Evolutionary conservation across 1,140 invertebrate genomes (phyloP), one percentile per base, ranked within the genome.

Genomic region (Atopsyche davidsoni): DNA sequence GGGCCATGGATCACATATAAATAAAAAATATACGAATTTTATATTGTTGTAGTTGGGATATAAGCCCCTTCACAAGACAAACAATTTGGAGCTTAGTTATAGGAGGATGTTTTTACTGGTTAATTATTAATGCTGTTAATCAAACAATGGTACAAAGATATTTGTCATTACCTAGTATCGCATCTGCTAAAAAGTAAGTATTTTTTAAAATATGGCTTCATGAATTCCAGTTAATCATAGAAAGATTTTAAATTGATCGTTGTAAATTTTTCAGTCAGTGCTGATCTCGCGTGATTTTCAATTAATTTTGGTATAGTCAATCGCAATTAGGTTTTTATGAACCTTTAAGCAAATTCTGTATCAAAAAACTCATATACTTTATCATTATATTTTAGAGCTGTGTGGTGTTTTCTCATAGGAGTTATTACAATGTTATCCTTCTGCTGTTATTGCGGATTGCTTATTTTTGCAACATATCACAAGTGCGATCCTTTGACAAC

Each of bases 81-180:
- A 86, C 86, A 4, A 67, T 89, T 4, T 91, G 87, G 81, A 76
- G 81, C 0, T 67, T 91, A 6, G 68, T 80, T 1, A 65, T 92
- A 57, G 89, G 89, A 1, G 87, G 87, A n/a, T 82, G 80, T 46
- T 78, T 90, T 59, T 88, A 88, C 41, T 89, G 85, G 81, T 69
- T 92, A 0, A 82, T 88, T 53, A 79, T 81, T 46, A 86, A 86
- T 59, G 86, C 82, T 1, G 81, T 90, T 1, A 92, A 89, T 67
- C 91, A 95, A 66, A 87, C 78, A 53, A 91, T 81, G 86, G 81
- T 81, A 59, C 87, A 88, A 61, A 68, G 84, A 46, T 88, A 86
- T 63, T 61, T 87, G n/a, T 73, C 85, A 2, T 64, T 88, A 25
- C 81, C 85, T 0, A 84, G 76, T 10, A 62, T 90, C 1, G 73